phyloP scores from a whole-genome alignment of 2,888 invertebrate species.

The Tethea ocularis region DNA sequence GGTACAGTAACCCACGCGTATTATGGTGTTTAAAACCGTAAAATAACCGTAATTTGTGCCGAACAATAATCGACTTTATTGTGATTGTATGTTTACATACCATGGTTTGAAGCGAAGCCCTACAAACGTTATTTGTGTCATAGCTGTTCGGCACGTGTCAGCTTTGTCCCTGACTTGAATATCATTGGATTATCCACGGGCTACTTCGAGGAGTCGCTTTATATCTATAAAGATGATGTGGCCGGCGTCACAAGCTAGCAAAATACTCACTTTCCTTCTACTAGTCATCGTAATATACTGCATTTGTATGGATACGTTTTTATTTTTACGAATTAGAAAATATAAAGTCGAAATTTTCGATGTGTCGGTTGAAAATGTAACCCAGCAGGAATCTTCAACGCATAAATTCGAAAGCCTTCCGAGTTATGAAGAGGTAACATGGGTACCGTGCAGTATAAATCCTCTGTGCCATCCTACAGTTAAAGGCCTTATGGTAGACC shows the following conservation, averaged over 20 bases:
- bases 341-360: constrained; percentile 83
- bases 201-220: not conserved
- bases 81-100: not conserved
- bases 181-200: not conserved
- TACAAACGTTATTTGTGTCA: not conserved
- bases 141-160: not conserved
- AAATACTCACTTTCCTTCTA: constrained; percentile 85
- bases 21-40: constrained; percentile 14
- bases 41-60: not conserved
- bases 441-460: constrained; percentile 88
- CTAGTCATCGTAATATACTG: constrained; percentile 85
- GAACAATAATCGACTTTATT: not conserved
- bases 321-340: constrained; percentile 88
- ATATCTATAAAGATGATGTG: constrained; percentile 84
- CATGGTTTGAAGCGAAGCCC: not conserved
- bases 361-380: constrained; percentile 30
- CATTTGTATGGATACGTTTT: constrained; percentile 88
- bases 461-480: constrained; percentile 92
- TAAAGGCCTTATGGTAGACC: constrained; percentile 92
- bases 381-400: constrained; percentile 55
- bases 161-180: constrained; percentile 3
- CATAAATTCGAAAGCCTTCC: constrained; percentile 37
- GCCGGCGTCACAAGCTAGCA: constrained; percentile 89
- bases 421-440: constrained; percentile 80
- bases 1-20: constrained; percentile 25